These are phyloP conservation scores for Drosophila mimetica DNA, from an alignment of 2,888 invertebrate species.

Conservation along the genomic window DNA sequence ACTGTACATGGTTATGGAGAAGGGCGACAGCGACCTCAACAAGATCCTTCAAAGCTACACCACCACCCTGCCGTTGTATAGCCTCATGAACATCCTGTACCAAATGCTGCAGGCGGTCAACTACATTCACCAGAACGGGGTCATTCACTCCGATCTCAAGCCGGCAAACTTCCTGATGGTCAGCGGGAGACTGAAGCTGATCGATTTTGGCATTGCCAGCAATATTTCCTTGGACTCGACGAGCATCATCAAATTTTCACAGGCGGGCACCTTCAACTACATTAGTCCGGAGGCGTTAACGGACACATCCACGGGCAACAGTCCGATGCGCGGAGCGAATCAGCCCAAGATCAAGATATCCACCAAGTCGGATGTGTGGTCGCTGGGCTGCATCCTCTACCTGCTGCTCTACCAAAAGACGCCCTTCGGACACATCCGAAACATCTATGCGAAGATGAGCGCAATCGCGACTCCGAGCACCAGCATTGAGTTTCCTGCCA, in stretches of 20 bases:
- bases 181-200: slow-evolving; percentile 93
- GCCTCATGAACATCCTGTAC: slow-evolving; percentile 95
- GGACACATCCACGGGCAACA: slow-evolving; percentile 86
- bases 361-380: slow-evolving; percentile 98
- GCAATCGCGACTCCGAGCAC: slow-evolving; percentile 91
- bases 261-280: slow-evolving; percentile 96
- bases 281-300: slow-evolving; percentile 97
- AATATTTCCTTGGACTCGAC: slow-evolving; percentile 94
- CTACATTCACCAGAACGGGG: slow-evolving; percentile 95
- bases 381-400: slow-evolving; percentile 98
- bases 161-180: slow-evolving; percentile 98
- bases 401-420: slow-evolving; percentile 95
- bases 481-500: slow-evolving; percentile 89
- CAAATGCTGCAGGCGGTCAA: slow-evolving; percentile 96
- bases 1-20: slow-evolving; percentile 95
- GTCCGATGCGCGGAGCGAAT: slow-evolving; percentile 84
- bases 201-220: slow-evolving; percentile 98
- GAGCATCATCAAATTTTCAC: slow-evolving; percentile 92
- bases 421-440: slow-evolving; percentile 93
- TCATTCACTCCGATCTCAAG: slow-evolving; percentile 98
- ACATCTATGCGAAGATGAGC: slow-evolving; percentile 89
- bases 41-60: slow-evolving; percentile 88
- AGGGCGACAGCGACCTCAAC: slow-evolving; percentile 95
- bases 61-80: slow-evolving; percentile 88
- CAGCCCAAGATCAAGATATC: slow-evolving; percentile 89